Percentiles rank a stretch among this genome's conserved stretches.
phyloP scores from a whole-genome alignment of 30 jellyfish, hydroid and myxozoan genomes.

The Pelagia noctiluca region DNA sequence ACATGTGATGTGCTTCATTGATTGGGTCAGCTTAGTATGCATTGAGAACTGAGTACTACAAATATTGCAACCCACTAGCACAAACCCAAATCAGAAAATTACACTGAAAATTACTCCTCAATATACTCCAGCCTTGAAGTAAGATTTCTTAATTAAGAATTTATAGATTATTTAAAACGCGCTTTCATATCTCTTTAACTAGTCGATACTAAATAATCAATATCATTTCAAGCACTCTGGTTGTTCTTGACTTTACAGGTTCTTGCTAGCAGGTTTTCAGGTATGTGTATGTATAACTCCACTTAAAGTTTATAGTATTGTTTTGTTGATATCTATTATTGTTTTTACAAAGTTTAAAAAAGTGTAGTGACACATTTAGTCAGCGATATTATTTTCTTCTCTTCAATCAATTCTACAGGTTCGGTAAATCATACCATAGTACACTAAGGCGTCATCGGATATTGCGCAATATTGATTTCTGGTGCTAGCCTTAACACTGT shows the following conservation, averaged over 20 bases:
- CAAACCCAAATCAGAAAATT: conserved; percentile 21
- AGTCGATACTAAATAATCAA: neutral
- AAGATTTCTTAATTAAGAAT: neutral
- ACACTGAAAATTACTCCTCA: conserved; percentile 24
- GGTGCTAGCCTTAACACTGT: conserved; percentile 20
- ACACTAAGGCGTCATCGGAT: conserved; percentile 23
- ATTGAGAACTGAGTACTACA: conserved; percentile 20
- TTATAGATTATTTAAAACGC: neutral
- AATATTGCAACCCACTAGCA: conserved; percentile 26
- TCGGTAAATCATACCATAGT: conserved; percentile 21
- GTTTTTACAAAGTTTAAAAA: conserved; percentile 17
- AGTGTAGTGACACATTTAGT: conserved; percentile 22
- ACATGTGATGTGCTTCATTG: conserved; percentile 26
- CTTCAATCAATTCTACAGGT: conserved; percentile 21
- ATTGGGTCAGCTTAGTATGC: conserved; percentile 23
- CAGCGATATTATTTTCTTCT: conserved; percentile 22
- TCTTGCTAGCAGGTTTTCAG: conserved; percentile 1
- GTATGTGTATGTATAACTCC: conserved; percentile 3
- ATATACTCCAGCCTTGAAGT: conserved; percentile 3
- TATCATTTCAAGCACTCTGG: conserved; percentile 2
- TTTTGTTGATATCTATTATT: conserved; percentile 13
- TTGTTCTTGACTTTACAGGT: neutral
- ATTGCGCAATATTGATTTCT: conserved; percentile 19
- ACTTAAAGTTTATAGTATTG: conserved; percentile 4
- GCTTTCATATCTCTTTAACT: neutral